These are phyloP conservation scores for Platerodrilus igneus DNA, from an alignment of 2,888 invertebrate species.

Conservation along the genomic window DNA sequence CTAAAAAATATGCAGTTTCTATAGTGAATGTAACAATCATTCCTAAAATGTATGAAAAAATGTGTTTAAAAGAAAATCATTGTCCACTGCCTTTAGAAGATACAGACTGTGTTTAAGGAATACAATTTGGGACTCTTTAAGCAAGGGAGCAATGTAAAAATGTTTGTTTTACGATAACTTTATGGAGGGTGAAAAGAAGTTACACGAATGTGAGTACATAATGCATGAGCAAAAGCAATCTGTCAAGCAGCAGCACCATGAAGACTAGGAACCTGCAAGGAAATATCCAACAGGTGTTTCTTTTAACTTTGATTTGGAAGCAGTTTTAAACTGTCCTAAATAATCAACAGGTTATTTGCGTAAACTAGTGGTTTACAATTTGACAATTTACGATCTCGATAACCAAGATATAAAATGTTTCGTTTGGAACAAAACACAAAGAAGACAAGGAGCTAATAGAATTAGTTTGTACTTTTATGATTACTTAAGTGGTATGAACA, in stretches of 20 bases:
- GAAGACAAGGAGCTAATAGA: conserved; percentile 34
- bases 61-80: too few relatives aligned
- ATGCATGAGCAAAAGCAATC: conserved; percentile 26
- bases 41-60: too few relatives aligned
- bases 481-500: conserved; percentile 15
- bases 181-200: conserved; percentile 23
- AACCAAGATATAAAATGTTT: conserved; percentile 34
- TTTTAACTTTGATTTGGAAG: conserved; percentile 36
- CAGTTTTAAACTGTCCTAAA: conserved; percentile 33
- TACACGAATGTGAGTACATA: conserved; percentile 14
- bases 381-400: conserved; percentile 36
- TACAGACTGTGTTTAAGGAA: too few relatives aligned
- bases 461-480: conserved; percentile 30
- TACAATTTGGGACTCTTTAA: too few relatives aligned
- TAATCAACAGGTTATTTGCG: conserved; percentile 31
- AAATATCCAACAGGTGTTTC: conserved; percentile 25
- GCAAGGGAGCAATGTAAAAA: conserved; percentile 26
- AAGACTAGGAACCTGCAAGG: conserved; percentile 29
- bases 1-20: conserved; percentile 20
- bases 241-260: conserved; percentile 27
- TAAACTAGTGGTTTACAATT: conserved; percentile 36
- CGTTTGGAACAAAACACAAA: conserved; percentile 35
- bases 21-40: too few relatives aligned
- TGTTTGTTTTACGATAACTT: conserved; percentile 24
- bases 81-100: too few relatives aligned